A percentile compares a stretch with the other conserved stretches of the same genome.
Evolutionary conservation across 2,888 invertebrate species (phyloP).

Genomic region (Mimas tiliae): DNA sequence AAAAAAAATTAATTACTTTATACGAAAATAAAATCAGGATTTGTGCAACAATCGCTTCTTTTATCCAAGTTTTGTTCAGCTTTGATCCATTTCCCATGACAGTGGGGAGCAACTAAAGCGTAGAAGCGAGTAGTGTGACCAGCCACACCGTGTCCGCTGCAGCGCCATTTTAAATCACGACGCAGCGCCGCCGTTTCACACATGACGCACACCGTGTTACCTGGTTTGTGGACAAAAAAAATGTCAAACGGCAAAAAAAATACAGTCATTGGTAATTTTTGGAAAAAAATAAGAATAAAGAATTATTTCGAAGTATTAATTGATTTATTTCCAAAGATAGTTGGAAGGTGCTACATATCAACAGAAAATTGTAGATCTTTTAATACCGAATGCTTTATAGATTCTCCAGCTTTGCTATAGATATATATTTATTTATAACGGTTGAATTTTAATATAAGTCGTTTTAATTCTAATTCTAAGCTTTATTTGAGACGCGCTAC

Average conservation of each 20-base stretch:
- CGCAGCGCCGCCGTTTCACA: slow-evolving; percentile 93
- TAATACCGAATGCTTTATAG: too few relatives aligned
- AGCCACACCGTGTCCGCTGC: slow-evolving; percentile 93
- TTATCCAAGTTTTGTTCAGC: slow-evolving; percentile 64
- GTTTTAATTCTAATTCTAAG: too few relatives aligned
- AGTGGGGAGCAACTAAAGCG: slow-evolving; percentile 93
- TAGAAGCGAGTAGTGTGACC: slow-evolving; percentile 92
- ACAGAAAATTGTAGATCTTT: too few relatives aligned
- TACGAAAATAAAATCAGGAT: slow-evolving; percentile 79
- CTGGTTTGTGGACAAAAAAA: slow-evolving; percentile 64
- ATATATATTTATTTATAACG: too few relatives aligned
- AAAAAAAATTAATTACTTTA: slow-evolving; percentile 43
- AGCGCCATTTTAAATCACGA: slow-evolving; percentile 89
- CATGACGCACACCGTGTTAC: slow-evolving; percentile 90
- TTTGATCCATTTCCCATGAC: slow-evolving; percentile 95
- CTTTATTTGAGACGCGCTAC: too few relatives aligned
- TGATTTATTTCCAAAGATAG: too few relatives aligned
- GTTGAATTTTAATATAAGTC: too few relatives aligned
- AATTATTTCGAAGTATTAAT: too few relatives aligned
- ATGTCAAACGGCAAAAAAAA: neutral
- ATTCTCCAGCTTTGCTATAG: too few relatives aligned
- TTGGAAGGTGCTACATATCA: too few relatives aligned
- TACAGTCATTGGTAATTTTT: neutral
- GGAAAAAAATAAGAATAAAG: too few relatives aligned
- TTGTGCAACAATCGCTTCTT: slow-evolving; percentile 65